Evolutionary conservation across 2,888 invertebrate species (phyloP), one percentile per base, ranked within the genome.

Genomic region (Parnassius apollo): DNA sequence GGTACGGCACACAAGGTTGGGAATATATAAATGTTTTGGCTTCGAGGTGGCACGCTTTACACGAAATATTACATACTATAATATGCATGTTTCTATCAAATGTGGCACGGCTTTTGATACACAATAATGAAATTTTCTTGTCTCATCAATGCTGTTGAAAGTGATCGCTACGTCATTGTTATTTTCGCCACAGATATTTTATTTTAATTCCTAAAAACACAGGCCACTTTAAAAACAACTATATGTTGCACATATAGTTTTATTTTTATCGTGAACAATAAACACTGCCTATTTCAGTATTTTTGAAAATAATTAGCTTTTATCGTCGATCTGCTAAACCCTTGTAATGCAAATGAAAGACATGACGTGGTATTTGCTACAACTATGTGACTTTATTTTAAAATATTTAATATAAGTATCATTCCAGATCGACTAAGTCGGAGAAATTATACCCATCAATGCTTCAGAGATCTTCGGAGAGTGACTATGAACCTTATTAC

Each of bases 381-480:
- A 57, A 56, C 50, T n/a, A n/a, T 25, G n/a, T 10, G 2, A 13
- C 12, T 54, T 35, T 35, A 50, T 48, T 64, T 54, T 59, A n/a
- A 42, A 25, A 53, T 55, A 48, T 48, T 54, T 51, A 42, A 48
- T 10, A 0, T 7, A 4, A 44, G 52, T 49, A 60, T 70, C 65
- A 57, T 86, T 86, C 9, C 94, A 97, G 97, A 88, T 98, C 98
- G 51, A 98, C 98, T 18, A 98, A 98, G 89, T 98, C 98, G 10
- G 98, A 98, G 86, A 98, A 98, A 89, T 93, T 98, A 82, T 98
- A 98, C 85, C 97, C 97, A 46, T 97, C 97, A 66, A 97, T 97
- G 97, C 88, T 97, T 75, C 96, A 95, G 74, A 92, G 96, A 67
- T 96, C 95, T 77, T 94, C 95, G 72, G 94, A 96, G 75, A 96